Conservation (phyloP, 2,113 vertebrate species). For the Pollimyrus isidori region DNA sequence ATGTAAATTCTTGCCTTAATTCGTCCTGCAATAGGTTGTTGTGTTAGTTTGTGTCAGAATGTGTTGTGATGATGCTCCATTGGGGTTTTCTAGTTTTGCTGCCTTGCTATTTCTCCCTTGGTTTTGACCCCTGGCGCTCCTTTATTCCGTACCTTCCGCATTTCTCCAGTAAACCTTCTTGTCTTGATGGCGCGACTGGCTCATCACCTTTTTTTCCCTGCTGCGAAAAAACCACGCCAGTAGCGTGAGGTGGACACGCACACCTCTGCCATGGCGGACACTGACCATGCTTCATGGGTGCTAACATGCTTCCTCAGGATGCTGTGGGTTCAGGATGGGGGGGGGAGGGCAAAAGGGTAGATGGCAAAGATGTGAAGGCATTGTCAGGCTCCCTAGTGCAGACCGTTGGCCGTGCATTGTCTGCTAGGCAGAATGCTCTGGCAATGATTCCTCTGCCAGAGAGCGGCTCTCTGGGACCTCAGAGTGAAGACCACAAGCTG, state of each 20-base stretch:
- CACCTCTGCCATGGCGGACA: neutral
- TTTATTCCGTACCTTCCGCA: too few relatives aligned
- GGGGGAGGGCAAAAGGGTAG: neutral
- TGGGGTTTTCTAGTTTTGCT: too few relatives aligned
- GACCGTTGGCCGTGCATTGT: neutral
- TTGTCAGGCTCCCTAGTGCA: neutral
- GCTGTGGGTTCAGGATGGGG: neutral
- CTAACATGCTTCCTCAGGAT: neutral
- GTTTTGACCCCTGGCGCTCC: too few relatives aligned
- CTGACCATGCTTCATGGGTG: neutral
- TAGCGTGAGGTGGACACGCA: neutral
- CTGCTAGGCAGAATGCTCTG: neutral
- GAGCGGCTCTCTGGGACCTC: neutral
- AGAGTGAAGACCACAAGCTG: neutral
- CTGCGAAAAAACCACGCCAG: too few relatives aligned
- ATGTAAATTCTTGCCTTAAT: too few relatives aligned
- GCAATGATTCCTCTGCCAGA: neutral
- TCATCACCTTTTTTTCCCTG: too few relatives aligned
- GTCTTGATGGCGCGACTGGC: too few relatives aligned
- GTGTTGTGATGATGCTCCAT: too few relatives aligned
- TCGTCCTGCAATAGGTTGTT: too few relatives aligned
- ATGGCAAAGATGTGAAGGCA: neutral
- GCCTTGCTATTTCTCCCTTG: too few relatives aligned
- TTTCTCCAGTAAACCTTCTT: too few relatives aligned
- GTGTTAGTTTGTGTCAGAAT: too few relatives aligned